Evolutionary conservation across 2,888 invertebrate species (phyloP).

Genomic region (Ormia ochracea): DNA sequence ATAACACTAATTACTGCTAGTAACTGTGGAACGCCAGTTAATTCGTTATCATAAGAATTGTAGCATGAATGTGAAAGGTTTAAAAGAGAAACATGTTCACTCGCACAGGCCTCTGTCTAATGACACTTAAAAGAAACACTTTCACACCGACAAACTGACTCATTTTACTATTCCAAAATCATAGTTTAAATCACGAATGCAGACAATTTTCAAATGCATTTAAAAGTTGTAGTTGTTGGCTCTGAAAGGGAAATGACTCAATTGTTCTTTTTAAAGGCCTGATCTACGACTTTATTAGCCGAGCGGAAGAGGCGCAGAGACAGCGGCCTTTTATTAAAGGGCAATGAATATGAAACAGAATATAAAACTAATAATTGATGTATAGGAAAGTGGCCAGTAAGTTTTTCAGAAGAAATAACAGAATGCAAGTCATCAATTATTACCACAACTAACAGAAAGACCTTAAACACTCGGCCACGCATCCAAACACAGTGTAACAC

Average conservation of each 20-base stretch:
- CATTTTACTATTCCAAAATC: constrained; percentile 9
- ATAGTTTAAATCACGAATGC: constrained; percentile 20
- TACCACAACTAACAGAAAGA: background rate
- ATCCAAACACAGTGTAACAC: background rate
- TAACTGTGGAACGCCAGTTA: constrained; percentile 41
- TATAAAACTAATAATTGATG: constrained; percentile 1
- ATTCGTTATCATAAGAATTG: constrained; percentile 49
- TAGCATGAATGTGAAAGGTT: constrained; percentile 15
- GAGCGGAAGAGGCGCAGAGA: background rate
- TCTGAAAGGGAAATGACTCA: constrained; percentile 40
- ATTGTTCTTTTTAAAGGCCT: constrained; percentile 22
- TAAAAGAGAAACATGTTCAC: background rate
- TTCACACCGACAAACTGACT: background rate
- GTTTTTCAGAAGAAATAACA: background rate
- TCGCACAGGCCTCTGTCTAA: background rate
- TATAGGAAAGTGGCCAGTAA: background rate
- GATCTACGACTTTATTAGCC: constrained; percentile 48
- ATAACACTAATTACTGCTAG: constrained; percentile 42
- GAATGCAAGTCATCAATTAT: constrained; percentile 44
- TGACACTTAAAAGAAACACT: background rate
- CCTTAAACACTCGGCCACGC: background rate
- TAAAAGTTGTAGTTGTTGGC: background rate
- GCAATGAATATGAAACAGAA: constrained; percentile 3
- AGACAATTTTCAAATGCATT: background rate
- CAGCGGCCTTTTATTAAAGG: constrained; percentile 42